Evolutionary conservation across 2,113 vertebrate species (phyloP).

Genomic region (Psophia crepitans): DNA sequence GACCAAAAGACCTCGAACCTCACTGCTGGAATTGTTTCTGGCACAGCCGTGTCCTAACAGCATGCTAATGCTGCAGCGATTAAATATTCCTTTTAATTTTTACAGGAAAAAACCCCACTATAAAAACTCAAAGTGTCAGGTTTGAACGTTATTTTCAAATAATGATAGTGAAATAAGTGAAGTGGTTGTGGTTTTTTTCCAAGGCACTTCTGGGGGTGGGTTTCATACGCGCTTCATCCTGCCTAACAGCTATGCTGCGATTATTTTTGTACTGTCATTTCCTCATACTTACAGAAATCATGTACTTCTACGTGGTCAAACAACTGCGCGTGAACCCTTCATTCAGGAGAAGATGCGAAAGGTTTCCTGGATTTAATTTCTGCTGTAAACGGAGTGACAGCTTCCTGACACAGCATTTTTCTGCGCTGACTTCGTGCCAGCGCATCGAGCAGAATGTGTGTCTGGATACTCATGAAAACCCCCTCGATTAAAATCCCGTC

Average conservation of each 20-base stretch:
- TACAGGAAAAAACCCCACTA: background rate
- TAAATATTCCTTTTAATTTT: constrained; percentile 4
- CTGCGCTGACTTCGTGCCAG: background rate
- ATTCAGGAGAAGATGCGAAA: background rate
- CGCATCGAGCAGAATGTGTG: background rate
- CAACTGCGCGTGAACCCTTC: background rate
- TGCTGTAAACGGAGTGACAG: background rate
- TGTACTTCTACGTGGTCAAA: background rate
- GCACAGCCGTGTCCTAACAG: background rate
- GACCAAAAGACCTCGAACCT: background rate
- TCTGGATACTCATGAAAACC: background rate
- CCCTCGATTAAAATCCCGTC: background rate
- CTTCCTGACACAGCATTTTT: constrained; percentile 9
- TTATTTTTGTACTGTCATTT: background rate
- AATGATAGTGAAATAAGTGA: background rate
- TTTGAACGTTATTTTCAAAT: background rate
- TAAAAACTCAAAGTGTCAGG: background rate
- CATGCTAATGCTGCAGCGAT: background rate
- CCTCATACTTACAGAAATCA: background rate
- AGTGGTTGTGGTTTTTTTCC: background rate
- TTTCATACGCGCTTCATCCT: background rate
- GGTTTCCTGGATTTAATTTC: background rate
- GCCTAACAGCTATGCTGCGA: background rate
- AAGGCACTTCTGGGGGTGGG: background rate
- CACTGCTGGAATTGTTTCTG: background rate